Evolutionary conservation across 2,113 vertebrate species (phyloP), one percentile per base, ranked within the genome.

Genomic region (Saccopteryx bilineata): DNA sequence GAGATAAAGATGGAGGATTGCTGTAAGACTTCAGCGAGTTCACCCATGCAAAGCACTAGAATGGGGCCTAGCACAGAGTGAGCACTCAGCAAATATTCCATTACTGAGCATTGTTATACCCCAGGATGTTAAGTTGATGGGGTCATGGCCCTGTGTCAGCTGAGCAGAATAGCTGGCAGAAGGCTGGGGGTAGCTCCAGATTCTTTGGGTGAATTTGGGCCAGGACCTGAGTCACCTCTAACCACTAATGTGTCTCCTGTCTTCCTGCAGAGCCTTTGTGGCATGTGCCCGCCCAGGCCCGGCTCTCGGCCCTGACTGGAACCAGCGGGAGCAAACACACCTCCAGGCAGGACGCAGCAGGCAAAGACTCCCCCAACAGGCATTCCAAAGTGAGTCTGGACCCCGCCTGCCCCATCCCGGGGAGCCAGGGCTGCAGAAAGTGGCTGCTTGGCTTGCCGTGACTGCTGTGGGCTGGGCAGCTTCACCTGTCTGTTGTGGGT

Each of bases 341-440:
- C 3, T 80, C 97, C 97, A 98, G 99, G 96, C 99, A 99, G 98
- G 99, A 99, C 13, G 39, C 97, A 18, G 97, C 98, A 0, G 99
- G 99, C 80, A 99, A 99, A 97, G 99, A 99, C 48, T 99, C 99
- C 69, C 99, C 99, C 92, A 99, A 99, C 98, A 98, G 99, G 58
- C 98, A 99, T 98, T 98, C 98, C 50, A 99, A 99, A 98, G 99
- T 99, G 93, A 98, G 98, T 95, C 48, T 50, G 68, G 13, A 18
- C 84, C 78, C 31, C 33, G 0, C 90, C 65, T 33, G 5, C 58
- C 75, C 56, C 46, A 2, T 50, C 66, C 56, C 0, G 8, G 50
- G 82, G 61, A 60, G 46, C 19, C 48, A 26, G 48, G 48, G 85
- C 80, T 12, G 0, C 17, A 14, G 11, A 17, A 31, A 61, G 72